Evolutionary conservation across 2,113 vertebrate species (phyloP), one percentile per base, ranked within the genome.

Genomic region (Galbula dea): DNA sequence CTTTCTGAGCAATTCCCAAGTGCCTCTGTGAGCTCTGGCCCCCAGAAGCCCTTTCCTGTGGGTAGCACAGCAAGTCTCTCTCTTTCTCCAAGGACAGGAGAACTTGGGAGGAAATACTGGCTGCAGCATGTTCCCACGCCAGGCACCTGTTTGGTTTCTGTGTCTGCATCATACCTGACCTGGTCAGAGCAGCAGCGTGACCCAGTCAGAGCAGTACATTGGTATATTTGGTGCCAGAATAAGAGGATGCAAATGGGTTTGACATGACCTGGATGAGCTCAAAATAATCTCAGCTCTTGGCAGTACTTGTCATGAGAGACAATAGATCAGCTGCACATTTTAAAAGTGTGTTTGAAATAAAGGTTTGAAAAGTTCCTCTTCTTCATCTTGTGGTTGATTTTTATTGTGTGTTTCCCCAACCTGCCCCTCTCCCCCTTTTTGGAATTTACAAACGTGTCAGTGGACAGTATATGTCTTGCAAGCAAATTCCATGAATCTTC

Each of bases 271-370:
- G 18, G 34, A 49, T 5, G 3, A 83, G 71, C 51, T 81, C 63
- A 82, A 79, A 94, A 95, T 83, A 93, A 93, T 76, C 48, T 52
- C 36, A 36, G 61, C 13, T 94, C 54, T 66, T 90, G 78, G 90
- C 89, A 94, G 46, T 37, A 48, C n/a, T 67, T 0, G 0, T 45
- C 43, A 72, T 20, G 20, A 89, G 37, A 37, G 39, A 49, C 27
- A 57, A 43, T 1, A 55, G 48, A 72, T 18, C 23, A 32, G 12
- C 43, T 48, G 34, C 11, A 12, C 27, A 55, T 51, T 68, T 54
- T 0, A 49, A 91, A 92, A 94, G 29, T 5, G 24, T 2, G 6
- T 36, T 76, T 69, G 30, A 77, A 74, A 43, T 12, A 63, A 73
- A 80, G 0, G 1, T 51, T 68, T 84, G 36, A 12, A n/a, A 82